Evolutionary conservation across 1,140 invertebrate species (phyloP).

Genomic region (Lepidotrigona ventralis): DNA sequence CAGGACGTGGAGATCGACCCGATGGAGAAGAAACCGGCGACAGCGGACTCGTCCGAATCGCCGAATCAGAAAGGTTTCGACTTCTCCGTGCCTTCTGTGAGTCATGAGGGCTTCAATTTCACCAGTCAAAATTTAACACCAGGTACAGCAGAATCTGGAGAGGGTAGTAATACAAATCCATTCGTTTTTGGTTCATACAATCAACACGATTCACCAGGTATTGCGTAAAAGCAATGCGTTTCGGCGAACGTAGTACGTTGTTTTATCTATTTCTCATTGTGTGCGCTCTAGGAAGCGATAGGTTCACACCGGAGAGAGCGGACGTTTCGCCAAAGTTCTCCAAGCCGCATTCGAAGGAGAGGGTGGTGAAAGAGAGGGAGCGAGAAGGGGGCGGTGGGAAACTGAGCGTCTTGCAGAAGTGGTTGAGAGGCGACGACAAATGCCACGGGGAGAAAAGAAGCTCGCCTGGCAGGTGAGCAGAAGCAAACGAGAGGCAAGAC

Average conservation of each 20-base stretch:
- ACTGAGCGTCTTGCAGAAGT: slow-evolving; percentile 86
- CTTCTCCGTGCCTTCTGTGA: slow-evolving; percentile 79
- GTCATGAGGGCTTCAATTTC: slow-evolving; percentile 75
- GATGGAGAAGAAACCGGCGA: slow-evolving; percentile 65
- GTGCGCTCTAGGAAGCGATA: slow-evolving; percentile 65
- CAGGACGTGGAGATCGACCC: slow-evolving; percentile 76
- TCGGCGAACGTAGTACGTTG: neutral
- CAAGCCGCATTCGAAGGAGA: slow-evolving; percentile 73
- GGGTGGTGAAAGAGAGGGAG: slow-evolving; percentile 71
- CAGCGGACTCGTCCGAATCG: slow-evolving; percentile 60
- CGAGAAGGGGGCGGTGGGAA: slow-evolving; percentile 81
- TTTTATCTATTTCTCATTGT: neutral
- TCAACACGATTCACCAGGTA: slow-evolving; percentile 70
- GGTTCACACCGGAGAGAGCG: slow-evolving; percentile 64
- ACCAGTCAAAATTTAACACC: slow-evolving; percentile 69
- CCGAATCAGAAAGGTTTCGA: slow-evolving; percentile 82
- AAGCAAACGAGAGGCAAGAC: neutral
- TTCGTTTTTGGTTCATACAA: slow-evolving; percentile 81
- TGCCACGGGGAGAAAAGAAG: slow-evolving; percentile 75
- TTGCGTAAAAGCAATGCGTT: neutral
- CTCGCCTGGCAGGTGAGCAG: slow-evolving; percentile 76
- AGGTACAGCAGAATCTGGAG: slow-evolving; percentile 58
- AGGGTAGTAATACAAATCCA: slow-evolving; percentile 79
- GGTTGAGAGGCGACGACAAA: slow-evolving; percentile 84
- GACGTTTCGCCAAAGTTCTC: slow-evolving; percentile 68